A percentile compares a stretch with the other conserved stretches of the same genome.
Evolutionary conservation across 2,888 invertebrate species (phyloP).

Genomic region (Cabera pusaria): DNA sequence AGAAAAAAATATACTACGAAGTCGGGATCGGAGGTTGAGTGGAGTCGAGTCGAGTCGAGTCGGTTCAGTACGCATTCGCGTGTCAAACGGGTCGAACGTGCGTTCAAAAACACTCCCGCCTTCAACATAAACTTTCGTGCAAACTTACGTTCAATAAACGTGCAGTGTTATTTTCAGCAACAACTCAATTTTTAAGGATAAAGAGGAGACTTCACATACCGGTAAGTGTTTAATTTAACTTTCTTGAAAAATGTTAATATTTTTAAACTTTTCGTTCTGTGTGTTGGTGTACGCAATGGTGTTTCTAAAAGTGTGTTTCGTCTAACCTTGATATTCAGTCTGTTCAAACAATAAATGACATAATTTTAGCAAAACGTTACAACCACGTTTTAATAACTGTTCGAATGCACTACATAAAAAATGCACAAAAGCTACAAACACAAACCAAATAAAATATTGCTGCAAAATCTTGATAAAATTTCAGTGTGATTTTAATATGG

Average conservation of each 20-base stretch:
- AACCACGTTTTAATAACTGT: too few species aligned
- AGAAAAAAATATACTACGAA: slow-evolving; percentile 40
- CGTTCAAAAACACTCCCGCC: slow-evolving; percentile 40
- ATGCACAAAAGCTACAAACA: too few species aligned
- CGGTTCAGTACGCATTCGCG: slow-evolving; percentile 58
- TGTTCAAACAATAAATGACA: slow-evolving; percentile 15
- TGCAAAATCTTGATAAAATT: too few species aligned
- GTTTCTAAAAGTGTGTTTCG: slow-evolving; percentile 14
- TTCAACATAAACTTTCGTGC: slow-evolving; percentile 41
- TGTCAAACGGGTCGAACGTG: slow-evolving; percentile 47
- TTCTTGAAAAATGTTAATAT: slow-evolving; percentile 2
- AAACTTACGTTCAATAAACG: slow-evolving; percentile 29
- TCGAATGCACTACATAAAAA: too few species aligned
- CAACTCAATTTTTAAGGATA: slow-evolving; percentile 3
- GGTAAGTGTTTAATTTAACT: too few species aligned
- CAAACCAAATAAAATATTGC: too few species aligned
- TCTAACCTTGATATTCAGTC: slow-evolving; percentile 17
- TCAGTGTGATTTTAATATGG: too few species aligned
- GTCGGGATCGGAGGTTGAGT: slow-evolving; percentile 15
- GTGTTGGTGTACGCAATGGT: slow-evolving; percentile 7
- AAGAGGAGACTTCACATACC: not conserved
- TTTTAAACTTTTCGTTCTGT: slow-evolving; percentile 5
- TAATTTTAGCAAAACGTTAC: too few species aligned
- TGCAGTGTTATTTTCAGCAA: slow-evolving; percentile 39
- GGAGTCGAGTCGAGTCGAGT: too few species aligned